Conservation (phyloP, 1,140 invertebrate species). For the Cydia fagiglandana region DNA sequence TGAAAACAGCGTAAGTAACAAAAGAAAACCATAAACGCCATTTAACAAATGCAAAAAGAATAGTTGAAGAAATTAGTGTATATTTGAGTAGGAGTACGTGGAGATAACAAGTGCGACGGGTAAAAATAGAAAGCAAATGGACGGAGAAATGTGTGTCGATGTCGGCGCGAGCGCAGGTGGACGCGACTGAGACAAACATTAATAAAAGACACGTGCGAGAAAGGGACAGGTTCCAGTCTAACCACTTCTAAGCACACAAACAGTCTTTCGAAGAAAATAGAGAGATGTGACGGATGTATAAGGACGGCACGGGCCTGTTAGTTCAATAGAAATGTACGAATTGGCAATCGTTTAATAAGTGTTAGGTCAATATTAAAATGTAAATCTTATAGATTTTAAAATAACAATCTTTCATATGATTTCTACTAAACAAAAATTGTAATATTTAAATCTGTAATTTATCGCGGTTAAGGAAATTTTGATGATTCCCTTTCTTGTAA, state of each 20-base stretch:
- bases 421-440: no score
- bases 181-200: constrained; percentile 53
- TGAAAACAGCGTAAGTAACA: constrained; percentile 25
- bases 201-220: constrained; percentile 36
- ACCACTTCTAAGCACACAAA: constrained; percentile 54
- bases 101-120: constrained; percentile 51
- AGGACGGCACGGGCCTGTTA: constrained; percentile 42
- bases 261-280: constrained; percentile 62
- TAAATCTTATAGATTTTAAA: no score
- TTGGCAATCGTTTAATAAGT: background rate
- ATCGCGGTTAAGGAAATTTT: no score
- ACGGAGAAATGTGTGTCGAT: constrained; percentile 70
- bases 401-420: no score
- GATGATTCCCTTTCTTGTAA: no score
- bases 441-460: no score
- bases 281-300: constrained; percentile 56
- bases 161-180: constrained; percentile 60
- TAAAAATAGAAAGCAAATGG: constrained; percentile 75
- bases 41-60: constrained; percentile 15
- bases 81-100: constrained; percentile 31
- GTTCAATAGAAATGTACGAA: constrained; percentile 22
- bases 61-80: constrained; percentile 14
- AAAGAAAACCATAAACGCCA: constrained; percentile 10
- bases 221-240: constrained; percentile 48
- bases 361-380: background rate